Evolutionary conservation across 2,888 invertebrate species (phyloP), one percentile per base, ranked within the genome.

Genomic region (Drosophila nigricruria): DNA sequence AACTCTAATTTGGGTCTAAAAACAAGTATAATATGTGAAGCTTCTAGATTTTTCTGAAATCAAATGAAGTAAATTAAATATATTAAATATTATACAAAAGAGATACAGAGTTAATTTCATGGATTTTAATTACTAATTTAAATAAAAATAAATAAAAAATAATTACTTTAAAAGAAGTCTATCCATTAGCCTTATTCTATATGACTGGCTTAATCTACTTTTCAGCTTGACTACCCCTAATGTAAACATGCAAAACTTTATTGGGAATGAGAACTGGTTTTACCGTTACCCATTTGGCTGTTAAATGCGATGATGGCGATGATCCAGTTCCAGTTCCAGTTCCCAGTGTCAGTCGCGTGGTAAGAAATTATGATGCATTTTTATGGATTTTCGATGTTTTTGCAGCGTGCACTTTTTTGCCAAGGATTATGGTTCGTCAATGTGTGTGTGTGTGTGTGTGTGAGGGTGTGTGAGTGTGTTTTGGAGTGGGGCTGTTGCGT

Each of bases 351-450:
- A 49, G 64, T 45, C 27, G 74, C 59, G 45, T 75, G 73, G 68
- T 60, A 49, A 59, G 82, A 92, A 92, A 92, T 91, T 90, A 92
- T 92, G 92, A 92, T 92, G 92, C 92, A 92, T 92, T 92, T 92
- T 92, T 93, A 92, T 92, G 93, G 92, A 91, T 90, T 92, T 92
- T 93, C 89, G 81, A 88, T 91, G 92, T 93, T 92, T 92, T 89
- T 90, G 84, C 77, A 60, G 61, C 74, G 66, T 83, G 82, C 84
- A 78, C 57, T 79, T 72, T 86, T 76, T 79, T 56, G 56, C 36
- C 30, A 50, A 53, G 80, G 80, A 74, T 85, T 79, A 67, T 62
- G 70, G 75, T 81, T 89, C 88, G 83, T 82, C 90, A 88, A 75
- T 75, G 79, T 27, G 23, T 53, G 58, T 54, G 52, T 57, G 68